phyloP scores from a whole-genome alignment of 2,888 invertebrate genomes.

The Volucella inanis region DNA sequence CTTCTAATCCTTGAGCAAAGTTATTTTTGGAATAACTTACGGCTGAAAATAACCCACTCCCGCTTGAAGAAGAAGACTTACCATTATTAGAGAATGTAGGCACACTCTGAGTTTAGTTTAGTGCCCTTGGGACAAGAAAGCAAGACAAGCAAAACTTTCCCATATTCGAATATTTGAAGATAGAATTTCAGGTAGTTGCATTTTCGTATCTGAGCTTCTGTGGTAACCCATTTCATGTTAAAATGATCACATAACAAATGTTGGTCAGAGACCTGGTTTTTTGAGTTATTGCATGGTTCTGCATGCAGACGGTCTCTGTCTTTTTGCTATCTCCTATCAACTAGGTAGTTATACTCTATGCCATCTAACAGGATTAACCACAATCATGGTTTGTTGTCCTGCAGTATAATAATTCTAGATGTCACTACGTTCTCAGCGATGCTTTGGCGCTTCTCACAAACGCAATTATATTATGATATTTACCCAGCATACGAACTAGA shows the following conservation, averaged over 20 bases:
- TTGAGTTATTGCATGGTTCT: slow-evolving; percentile 30
- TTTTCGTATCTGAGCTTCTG: neutral
- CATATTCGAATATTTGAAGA: neutral
- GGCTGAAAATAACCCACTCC: neutral
- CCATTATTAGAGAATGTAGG: slow-evolving; percentile 18
- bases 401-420: slow-evolving; percentile 55
- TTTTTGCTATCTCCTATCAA: slow-evolving; percentile 12
- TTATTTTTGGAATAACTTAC: slow-evolving; percentile 7
- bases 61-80: slow-evolving; percentile 6
- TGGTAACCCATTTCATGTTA: slow-evolving; percentile 28
- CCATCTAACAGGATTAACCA: slow-evolving; percentile 42
- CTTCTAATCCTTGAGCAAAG: neutral
- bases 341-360: slow-evolving; percentile 22
- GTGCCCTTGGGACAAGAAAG: neutral
- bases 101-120: neutral
- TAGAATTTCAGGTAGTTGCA: neutral
- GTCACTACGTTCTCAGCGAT: slow-evolving; percentile 49
- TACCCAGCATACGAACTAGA: too few relatives aligned
- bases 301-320: neutral
- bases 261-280: slow-evolving; percentile 30
- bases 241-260: slow-evolving; percentile 43
- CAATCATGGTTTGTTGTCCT: slow-evolving; percentile 40
- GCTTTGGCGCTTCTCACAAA: slow-evolving; percentile 37
- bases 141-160: too few relatives aligned
- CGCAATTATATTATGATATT: slow-evolving; percentile 18